Percentiles rank a stretch among this genome's conserved stretches.
Evolutionary conservation across 2,113 vertebrate genomes (phyloP).

Genomic region (Trochalopteron elliotii): DNA sequence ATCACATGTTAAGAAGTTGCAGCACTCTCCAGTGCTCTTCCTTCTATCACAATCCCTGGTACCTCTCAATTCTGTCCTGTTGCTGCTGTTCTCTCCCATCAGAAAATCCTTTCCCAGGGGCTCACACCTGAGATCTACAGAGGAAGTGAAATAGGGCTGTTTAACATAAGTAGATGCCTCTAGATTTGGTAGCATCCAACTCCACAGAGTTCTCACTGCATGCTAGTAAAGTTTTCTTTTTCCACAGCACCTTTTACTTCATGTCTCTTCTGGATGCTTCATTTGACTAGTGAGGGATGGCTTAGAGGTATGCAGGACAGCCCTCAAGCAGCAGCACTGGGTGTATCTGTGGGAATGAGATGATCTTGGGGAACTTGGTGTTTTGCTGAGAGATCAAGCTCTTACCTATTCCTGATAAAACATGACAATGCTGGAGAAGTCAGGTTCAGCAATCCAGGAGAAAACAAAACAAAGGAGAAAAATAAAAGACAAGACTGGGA

Average conservation of each 20-base stretch:
- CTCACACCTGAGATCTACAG: not conserved
- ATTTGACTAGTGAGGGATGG: not conserved
- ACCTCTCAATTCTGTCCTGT: not conserved
- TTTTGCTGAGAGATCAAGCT: not conserved
- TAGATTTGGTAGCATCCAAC: not conserved
- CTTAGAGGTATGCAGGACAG: not conserved
- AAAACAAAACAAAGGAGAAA: not conserved
- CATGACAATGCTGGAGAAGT: not conserved
- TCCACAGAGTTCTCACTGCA: not conserved
- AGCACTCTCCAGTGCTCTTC: not conserved
- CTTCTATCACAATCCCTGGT: not conserved
- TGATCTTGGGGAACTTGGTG: not conserved
- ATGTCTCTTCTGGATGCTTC: not conserved
- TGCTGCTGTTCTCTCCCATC: not conserved
- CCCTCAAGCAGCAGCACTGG: not conserved
- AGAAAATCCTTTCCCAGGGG: not conserved
- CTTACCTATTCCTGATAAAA: not conserved
- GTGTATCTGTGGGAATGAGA: not conserved
- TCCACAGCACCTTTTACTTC: not conserved
- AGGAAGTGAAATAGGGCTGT: not conserved
- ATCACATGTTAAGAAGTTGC: not conserved
- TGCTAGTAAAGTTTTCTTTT: not conserved
- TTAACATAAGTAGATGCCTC: rapidly evolving
- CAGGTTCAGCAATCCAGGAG: not conserved
- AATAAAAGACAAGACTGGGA: not conserved